Percentiles rank a stretch among this genome's conserved stretches.
Evolutionary conservation across 2,113 vertebrate genomes (phyloP).

Genomic region (Megaceryle maxima): DNA sequence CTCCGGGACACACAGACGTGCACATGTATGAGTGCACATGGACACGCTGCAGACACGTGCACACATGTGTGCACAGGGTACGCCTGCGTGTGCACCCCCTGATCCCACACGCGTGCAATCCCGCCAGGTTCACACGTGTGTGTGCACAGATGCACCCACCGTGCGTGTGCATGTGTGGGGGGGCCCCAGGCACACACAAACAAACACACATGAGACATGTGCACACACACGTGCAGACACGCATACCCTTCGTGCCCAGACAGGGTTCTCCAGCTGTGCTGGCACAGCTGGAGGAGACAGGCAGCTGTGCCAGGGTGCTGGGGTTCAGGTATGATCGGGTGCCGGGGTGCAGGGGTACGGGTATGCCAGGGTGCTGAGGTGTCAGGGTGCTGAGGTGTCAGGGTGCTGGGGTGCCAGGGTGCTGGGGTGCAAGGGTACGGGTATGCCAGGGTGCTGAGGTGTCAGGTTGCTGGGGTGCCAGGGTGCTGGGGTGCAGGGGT

Average conservation of each 20-base stretch:
- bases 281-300: neutral
- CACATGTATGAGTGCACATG: neutral
- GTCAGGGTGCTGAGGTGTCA: neutral
- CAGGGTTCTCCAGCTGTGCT: neutral
- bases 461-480: neutral
- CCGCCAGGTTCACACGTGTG: fast-evolving
- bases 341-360: neutral
- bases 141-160: fast-evolving
- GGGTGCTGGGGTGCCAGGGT: neutral
- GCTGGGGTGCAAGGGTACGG: too few relatives aligned
- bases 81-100: fast-evolving
- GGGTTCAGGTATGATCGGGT: neutral
- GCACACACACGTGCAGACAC: fast-evolving
- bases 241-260: fast-evolving
- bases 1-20: neutral
- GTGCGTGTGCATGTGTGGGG: neutral
- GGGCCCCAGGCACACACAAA: neutral
- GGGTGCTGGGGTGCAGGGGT: neutral
- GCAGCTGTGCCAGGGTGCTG: too few relatives aligned
- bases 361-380: neutral
- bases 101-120: neutral
- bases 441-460: neutral
- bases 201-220: neutral
- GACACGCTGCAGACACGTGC: neutral
- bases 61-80: fast-evolving